Evolutionary conservation across 2,797 vertebrate genomes (phyloP).

Genomic region (Enteromius unitaeniatus): DNA sequence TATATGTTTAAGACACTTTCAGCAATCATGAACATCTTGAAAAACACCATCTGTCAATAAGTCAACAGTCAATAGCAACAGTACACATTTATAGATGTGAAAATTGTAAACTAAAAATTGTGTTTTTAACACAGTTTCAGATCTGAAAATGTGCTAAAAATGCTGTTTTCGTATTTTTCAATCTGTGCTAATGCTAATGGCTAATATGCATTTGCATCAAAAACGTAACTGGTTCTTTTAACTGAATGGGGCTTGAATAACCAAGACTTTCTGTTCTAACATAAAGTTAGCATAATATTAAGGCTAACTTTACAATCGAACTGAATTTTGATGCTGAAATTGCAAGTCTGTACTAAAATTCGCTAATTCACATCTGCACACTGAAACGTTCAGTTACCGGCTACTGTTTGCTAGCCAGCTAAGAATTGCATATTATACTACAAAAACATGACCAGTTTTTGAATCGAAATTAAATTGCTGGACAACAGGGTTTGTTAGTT

Average conservation of each 20-base stretch:
- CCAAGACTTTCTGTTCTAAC: not conserved
- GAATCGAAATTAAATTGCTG: not conserved
- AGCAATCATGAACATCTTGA: not conserved
- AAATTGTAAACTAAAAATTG: no score
- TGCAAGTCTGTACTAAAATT: not conserved
- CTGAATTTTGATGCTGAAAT: not conserved
- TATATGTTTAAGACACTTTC: no score
- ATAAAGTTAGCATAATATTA: not conserved
- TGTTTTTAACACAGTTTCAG: no score
- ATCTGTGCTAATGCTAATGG: not conserved
- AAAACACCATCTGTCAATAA: no score
- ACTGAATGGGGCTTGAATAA: not conserved
- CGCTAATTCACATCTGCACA: not conserved
- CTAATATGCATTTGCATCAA: not conserved
- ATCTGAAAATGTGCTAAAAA: no score
- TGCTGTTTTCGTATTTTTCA: no score
- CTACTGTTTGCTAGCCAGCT: not conserved
- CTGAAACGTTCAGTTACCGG: not conserved
- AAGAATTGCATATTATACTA: not conserved
- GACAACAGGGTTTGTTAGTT: not conserved
- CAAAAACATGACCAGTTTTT: not conserved
- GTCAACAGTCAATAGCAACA: no score
- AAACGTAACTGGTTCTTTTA: not conserved
- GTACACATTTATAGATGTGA: no score
- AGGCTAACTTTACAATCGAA: not conserved